A percentile compares a stretch with the other conserved stretches of the same genome.
Evolutionary conservation across 2,888 invertebrate genomes (phyloP).

Genomic region (Branchipolynoe longqiensis): DNA sequence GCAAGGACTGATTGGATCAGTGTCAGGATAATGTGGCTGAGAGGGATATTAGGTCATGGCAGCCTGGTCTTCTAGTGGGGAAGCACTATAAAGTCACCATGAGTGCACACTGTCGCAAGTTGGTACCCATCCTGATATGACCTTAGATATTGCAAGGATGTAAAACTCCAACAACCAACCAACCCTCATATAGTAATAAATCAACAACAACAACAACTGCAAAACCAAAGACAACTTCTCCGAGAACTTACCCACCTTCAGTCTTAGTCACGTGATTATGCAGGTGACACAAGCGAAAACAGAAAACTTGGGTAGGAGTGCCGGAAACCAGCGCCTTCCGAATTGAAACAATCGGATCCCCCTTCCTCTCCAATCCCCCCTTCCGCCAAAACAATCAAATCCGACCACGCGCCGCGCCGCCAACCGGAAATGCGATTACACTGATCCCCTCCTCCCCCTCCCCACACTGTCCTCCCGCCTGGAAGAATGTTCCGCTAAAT

Average conservation of each 20-base stretch:
- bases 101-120: no score
- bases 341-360: conserved; percentile 15
- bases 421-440: conserved; percentile 38
- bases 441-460: neutral
- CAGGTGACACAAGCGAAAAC: neutral
- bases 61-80: no score
- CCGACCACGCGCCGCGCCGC: conserved; percentile 1
- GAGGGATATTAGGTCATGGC: no score
- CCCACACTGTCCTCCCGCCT: no score
- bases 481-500: conserved; percentile 2
- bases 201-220: neutral
- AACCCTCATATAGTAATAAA: no score
- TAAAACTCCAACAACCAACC: no score
- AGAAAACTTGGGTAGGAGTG: neutral
- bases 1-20: no score
- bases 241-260: neutral
- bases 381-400: conserved; percentile 30
- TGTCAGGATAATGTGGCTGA: no score
- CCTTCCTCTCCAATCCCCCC: conserved; percentile 2
- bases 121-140: no score
- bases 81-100: no score
- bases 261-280: neutral
- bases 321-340: neutral
- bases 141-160: no score
- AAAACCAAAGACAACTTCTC: neutral